Evolutionary conservation across 1,140 invertebrate genomes (phyloP), one percentile per base, ranked within the genome.

Genomic region (Chelonus insularis): DNA sequence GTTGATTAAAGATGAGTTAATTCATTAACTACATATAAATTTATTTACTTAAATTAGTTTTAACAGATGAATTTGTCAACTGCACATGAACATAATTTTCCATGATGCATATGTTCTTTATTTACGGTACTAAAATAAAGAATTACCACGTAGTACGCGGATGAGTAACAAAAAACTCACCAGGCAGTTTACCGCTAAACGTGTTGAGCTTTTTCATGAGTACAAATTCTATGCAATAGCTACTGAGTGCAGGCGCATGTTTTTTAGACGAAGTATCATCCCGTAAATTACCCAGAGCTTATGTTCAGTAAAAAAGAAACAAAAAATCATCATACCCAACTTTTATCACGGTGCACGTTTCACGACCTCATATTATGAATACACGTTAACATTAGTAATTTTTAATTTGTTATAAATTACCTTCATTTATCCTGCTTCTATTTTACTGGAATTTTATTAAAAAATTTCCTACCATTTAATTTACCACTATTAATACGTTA

Each of bases 201-300:
- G 18, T 18, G 16, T 29, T 48, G 29, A 62, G 51, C 41, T 56
- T 56, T 56, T 56, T 56, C 23, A 7, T 16, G 7, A 43, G 51
- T 62, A 65, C 63, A 64, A 64, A 66, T 64, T 57, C 52, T 60
- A 65, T 65, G 61, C 63, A 65, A 66, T 58, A 57, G 52, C 57
- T 51, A 55, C 59, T 56, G 18, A 54, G 20, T 16, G 25, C 14
- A 11, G 21, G 61, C 34, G 61, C 64, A 62, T 62, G 62, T 66
- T 61, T 51, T 58, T 32, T 50, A 51, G 63, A 55, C 50, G 57
- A 69, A 69, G 69, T 69, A 68, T 67, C 55, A 57, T 66, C 59
- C 54, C 65, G 63, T 71, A 68, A 69, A 71, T 69, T 67, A 63
- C 9, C 58, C 21, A 37, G 23, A 12, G 37, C 14, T 37, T 45